Percentiles rank a stretch among this genome's conserved stretches.
phyloP scores from a whole-genome alignment of 2,113 vertebrate genomes.

The Bufo bufo region DNA sequence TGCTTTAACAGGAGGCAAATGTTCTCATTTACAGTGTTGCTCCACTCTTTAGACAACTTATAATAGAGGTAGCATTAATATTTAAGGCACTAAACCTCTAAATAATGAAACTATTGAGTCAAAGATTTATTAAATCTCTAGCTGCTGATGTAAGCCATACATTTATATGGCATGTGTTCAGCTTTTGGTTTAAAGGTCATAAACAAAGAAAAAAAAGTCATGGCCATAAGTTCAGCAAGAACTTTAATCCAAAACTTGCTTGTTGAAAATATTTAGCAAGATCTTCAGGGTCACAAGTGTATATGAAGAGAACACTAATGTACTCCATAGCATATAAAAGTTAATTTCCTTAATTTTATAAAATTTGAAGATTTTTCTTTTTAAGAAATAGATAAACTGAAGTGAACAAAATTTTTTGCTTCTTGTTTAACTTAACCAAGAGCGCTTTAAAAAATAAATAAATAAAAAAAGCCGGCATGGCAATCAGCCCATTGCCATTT shows the following conservation, averaged over 20 bases:
- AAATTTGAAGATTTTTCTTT: no score
- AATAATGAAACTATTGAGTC: slow-evolving; percentile 40
- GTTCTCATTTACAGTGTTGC: neutral
- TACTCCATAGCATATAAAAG: no score
- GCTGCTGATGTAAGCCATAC: neutral
- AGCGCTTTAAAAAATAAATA: no score
- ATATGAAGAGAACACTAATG: no score
- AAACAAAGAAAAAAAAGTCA: neutral
- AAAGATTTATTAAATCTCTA: slow-evolving; percentile 37
- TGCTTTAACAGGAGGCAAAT: neutral
- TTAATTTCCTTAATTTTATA: no score
- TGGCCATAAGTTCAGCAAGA: neutral
- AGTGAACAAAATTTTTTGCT: no score
- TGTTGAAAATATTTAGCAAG: neutral
- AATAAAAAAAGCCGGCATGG: no score
- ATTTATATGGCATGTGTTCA: slow-evolving; percentile 1
- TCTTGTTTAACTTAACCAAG: no score
- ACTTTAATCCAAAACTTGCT: neutral
- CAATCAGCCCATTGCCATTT: no score
- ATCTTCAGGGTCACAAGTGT: neutral
- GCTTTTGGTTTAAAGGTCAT: slow-evolving; percentile 23
- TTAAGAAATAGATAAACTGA: no score
- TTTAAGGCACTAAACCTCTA: slow-evolving; percentile 12
- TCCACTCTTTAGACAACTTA: slow-evolving; percentile 13
- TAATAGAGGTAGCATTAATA: slow-evolving; percentile 41